Conservation (phyloP, 2,113 vertebrate species). For the Onychostoma macrolepis region DNA sequence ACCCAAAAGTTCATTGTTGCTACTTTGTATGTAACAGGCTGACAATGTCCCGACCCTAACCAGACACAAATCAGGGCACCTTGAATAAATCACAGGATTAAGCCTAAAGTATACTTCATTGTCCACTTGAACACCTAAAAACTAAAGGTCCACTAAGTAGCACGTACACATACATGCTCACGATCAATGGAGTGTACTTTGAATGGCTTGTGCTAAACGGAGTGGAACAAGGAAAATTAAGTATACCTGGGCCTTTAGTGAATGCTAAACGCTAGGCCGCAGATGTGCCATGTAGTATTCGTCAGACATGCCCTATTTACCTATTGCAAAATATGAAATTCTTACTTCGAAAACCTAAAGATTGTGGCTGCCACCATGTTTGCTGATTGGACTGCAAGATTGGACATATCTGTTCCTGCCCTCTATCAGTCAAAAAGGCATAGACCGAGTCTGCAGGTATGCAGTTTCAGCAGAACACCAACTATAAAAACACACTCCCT, state of each 20-base stretch:
- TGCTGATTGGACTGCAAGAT: conserved; percentile 10
- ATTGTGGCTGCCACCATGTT: neutral
- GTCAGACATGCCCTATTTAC: neutral
- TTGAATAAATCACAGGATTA: neutral
- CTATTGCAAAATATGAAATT: neutral
- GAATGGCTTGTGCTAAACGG: neutral
- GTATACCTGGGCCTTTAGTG: neutral
- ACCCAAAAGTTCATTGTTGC: neutral
- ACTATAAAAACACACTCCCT: conserved; percentile 19
- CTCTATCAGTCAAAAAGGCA: neutral
- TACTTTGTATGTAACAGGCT: neutral
- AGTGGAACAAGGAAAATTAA: neutral
- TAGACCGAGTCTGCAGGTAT: conserved; percentile 15
- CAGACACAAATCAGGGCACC: neutral
- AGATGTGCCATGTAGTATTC: neutral
- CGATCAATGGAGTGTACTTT: conserved; percentile 4
- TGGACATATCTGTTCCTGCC: neutral
- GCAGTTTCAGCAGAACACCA: conserved; percentile 16
- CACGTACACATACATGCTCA: neutral
- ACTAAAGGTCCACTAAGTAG: neutral
- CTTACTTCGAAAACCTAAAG: neutral
- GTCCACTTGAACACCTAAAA: neutral
- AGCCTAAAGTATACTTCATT: neutral
- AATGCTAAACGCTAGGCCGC: neutral
- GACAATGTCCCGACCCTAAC: neutral